Conservation (phyloP, 2,888 invertebrate genomes). For the Sarcophaga subvicina region DNA sequence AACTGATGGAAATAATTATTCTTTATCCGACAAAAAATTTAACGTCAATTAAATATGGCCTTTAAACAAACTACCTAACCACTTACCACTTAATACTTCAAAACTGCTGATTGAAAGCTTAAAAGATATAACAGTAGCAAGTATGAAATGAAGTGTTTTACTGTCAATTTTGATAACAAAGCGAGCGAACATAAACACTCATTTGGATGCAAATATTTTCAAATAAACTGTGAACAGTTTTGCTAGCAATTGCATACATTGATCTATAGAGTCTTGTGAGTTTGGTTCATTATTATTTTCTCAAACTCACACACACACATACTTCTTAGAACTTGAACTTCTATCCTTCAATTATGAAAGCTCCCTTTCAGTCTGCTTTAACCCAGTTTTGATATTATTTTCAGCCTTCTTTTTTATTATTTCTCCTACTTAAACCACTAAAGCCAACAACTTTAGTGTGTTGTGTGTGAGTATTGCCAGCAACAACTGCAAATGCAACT, state of each 20-base stretch:
- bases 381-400: constrained; percentile 52
- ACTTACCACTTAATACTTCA: too few species aligned
- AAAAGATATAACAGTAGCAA: too few species aligned
- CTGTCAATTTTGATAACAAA: not conserved
- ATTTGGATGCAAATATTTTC: not conserved
- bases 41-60: too few species aligned
- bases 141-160: not conserved
- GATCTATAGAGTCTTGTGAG: constrained; percentile 26
- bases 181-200: too few species aligned
- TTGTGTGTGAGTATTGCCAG: not conserved
- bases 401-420: constrained; percentile 1
- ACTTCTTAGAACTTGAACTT: constrained; percentile 36
- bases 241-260: constrained; percentile 36
- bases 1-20: too few species aligned
- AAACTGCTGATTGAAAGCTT: too few species aligned
- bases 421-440: constrained; percentile 35
- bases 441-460: constrained; percentile 11
- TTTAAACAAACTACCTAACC: too few species aligned
- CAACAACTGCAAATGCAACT: not conserved
- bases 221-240: constrained; percentile 38
- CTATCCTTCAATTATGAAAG: not conserved
- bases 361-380: constrained; percentile 15
- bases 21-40: too few species aligned
- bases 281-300: not conserved
- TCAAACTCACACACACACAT: not conserved